These are phyloP conservation scores for Oasisia sp. DNA, from an alignment of 2,888 invertebrate genomes.

Conservation along the genomic window DNA sequence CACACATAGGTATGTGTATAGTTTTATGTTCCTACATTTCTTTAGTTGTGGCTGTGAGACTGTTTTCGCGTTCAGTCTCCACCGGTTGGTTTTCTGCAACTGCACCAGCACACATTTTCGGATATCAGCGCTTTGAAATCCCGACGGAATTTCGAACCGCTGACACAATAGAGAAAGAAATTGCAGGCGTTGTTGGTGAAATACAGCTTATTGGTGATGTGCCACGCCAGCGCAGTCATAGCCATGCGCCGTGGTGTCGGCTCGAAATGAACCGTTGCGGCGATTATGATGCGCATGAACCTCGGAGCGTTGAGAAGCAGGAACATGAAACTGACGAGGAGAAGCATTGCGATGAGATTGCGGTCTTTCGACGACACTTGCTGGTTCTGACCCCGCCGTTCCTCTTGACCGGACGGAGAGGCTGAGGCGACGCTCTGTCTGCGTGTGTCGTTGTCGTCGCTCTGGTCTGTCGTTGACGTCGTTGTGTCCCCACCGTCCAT, in stretches of 20 bases:
- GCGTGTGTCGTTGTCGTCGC: too few relatives aligned
- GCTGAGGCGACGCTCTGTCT: too few relatives aligned
- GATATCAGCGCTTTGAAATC: not conserved
- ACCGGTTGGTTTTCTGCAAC: not conserved
- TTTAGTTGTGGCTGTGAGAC: too few relatives aligned
- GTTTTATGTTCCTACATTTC: too few relatives aligned
- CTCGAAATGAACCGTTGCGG: not conserved
- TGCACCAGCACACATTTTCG: not conserved
- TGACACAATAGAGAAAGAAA: slow-evolving; percentile 1
- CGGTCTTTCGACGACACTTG: not conserved
- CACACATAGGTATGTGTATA: not conserved
- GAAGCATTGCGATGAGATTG: not conserved
- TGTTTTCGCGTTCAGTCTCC: too few relatives aligned
- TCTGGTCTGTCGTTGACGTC: too few relatives aligned
- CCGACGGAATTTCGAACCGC: not conserved
- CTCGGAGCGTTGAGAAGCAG: not conserved
- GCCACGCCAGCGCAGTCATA: not conserved
- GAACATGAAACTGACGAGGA: slow-evolving; percentile 4
- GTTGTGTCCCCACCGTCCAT: too few relatives aligned
- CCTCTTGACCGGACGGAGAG: too few relatives aligned
- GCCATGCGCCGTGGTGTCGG: not conserved
- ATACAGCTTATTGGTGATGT: not conserved
- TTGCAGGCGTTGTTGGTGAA: not conserved
- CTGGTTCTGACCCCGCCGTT: not conserved
- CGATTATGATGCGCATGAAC: not conserved